Evolutionary conservation across 2,113 vertebrate genomes (phyloP), one percentile per base, ranked within the genome.

Genomic region (Ophthalmolycus amberensis): DNA sequence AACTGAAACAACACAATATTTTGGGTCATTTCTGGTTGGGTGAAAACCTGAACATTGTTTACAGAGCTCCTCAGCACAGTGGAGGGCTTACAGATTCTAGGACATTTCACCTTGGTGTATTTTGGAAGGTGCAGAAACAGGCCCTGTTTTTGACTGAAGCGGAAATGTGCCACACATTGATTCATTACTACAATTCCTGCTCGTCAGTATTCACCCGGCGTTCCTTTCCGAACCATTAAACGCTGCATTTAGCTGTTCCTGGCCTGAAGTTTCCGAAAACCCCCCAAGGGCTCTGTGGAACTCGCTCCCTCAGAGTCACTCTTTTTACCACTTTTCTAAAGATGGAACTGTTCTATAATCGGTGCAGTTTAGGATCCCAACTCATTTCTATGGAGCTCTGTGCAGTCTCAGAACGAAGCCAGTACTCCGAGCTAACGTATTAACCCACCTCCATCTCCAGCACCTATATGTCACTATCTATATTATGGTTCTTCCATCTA

Each of bases 161-260:
- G 75, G 22, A 85, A 89, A 74, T 37, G 82, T 73, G 70, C 82
- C 67, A 42, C 77, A 67, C 77, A 79, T 90, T 72, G 87, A 91
- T 86, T 44, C 79, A 46, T 84, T 86, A 42, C 78, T 65, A 65
- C 67, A 77, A 44, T 80, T 70, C 0, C 4, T 10, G 62, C 90
- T 92, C 27, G 3, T 91, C 86, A 87, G 90, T 75, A 89, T 91
- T 92, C 91, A 65, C 22, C 63, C 79, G 0, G 67, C 40, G 18
- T 84, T 89, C 75, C 74, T 89, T 56, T 93, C 86, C 86, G 69
- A 85, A 80, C 87, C 92, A 92, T 94, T 94, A 92, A 90, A 83
- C 90, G 65, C 82, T 20, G 74, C 79, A 71, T 88, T 91, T 88
- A 88, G 73, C 60, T 9, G 46, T 70, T 88, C 75, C 66, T 50